Evolutionary conservation across 2,113 vertebrate species (phyloP), one percentile per base, ranked within the genome.

Genomic region (Oryzias celebensis): DNA sequence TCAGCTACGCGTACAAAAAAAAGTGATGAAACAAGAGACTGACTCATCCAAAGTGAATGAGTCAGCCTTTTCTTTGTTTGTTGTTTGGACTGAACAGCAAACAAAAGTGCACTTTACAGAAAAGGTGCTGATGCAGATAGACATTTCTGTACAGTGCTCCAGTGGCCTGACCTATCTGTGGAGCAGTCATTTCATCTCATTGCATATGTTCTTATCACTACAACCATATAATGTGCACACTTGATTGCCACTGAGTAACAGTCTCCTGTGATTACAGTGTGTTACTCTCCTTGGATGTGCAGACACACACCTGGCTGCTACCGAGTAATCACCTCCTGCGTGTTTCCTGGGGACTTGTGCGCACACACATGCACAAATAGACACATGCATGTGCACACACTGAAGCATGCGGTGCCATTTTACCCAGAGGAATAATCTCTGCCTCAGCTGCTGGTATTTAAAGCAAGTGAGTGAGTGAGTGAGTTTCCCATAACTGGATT

Each of bases 401-500:
- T 52, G 7, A 73, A 43, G 46, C 8, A 1, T 5, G 10, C 57
- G 14, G 53, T 61, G 67, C 67, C 63, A 70, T 78, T 87, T 80
- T 68, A 77, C 79, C 73, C 72, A 65, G 65, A 84, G 81, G 77
- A 84, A 68, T 79, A 77, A 83, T 79, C 77, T 71, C 62, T 69
- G 58, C 75, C 70, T 75, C 71, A 72, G 64, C 62, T 41, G 56
- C 52, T 77, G 81, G 75, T 73, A 65, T 81, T 84, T 76, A 57
- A 70, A 84, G 72, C 76, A 70, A 84, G 72, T 74, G 59, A 80
- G 71, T 68, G 36, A 36, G 36, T 36, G 75, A 80, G 59, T 54
- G 44, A 82, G 70, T 81, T 83, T 77, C 28, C 62, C 62, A 63
- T 84, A 84, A 85, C 81, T 79, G 87, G 83, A 87, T 87, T 84